phyloP scores from a whole-genome alignment of 2,888 invertebrate species.

The Archips crataeganus region DNA sequence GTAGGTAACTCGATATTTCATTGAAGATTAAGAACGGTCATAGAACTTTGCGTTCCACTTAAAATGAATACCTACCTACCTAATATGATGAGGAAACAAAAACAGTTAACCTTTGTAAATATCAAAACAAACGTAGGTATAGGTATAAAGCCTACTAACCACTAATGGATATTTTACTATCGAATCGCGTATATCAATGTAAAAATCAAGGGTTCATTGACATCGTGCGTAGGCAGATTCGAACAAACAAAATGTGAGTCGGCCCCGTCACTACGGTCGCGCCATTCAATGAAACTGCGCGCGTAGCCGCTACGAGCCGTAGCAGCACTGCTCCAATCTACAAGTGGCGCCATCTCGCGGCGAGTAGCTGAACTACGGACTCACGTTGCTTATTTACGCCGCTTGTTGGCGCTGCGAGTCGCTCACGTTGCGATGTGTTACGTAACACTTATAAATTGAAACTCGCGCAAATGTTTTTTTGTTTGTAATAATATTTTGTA shows the following conservation, averaged over 20 bases:
- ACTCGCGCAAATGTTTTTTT: background rate
- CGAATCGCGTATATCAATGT: constrained; percentile 47
- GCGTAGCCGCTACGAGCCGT: constrained; percentile 52
- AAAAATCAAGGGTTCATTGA: constrained; percentile 74
- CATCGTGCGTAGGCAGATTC: constrained; percentile 64
- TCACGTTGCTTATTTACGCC: constrained; percentile 53
- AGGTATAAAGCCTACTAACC: constrained; percentile 47
- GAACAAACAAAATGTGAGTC: constrained; percentile 47
- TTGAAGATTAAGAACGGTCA: constrained; percentile 1
- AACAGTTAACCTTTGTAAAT: constrained; percentile 44
- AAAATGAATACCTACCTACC: constrained; percentile 9
- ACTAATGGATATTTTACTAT: constrained; percentile 43
- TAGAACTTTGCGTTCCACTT: constrained; percentile 15
- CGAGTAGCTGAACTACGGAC: constrained; percentile 71
- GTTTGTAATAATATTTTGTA: background rate
- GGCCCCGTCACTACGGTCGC: constrained; percentile 61
- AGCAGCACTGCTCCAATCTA: constrained; percentile 60
- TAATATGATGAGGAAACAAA: constrained; percentile 22
- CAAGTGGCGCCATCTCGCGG: constrained; percentile 69
- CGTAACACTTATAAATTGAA: background rate
- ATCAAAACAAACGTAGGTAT: constrained; percentile 39
- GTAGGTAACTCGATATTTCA: background rate
- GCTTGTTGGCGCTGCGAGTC: constrained; percentile 62
- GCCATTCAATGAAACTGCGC: constrained; percentile 74
- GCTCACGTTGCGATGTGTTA: background rate